A percentile compares a stretch with the other conserved stretches of the same genome.
Evolutionary conservation across 2,113 vertebrate species (phyloP).

Genomic region (Vulpes ferrilata): DNA sequence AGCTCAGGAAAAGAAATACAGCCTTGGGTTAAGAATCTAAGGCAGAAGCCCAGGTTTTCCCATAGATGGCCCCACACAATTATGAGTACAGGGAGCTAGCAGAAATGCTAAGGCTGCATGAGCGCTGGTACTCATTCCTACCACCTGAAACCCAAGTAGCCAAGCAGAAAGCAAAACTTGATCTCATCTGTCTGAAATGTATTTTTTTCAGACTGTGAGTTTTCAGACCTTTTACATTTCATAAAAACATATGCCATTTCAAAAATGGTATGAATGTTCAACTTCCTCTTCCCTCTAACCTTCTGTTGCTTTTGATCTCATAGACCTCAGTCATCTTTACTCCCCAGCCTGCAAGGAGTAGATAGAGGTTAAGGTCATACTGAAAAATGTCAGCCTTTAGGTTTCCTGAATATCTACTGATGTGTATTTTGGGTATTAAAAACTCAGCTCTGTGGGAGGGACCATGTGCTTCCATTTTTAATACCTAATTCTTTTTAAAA

Average conservation of each 20-base stretch:
- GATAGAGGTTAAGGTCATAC: background rate
- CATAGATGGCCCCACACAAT: rapidly evolving
- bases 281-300: background rate
- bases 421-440: background rate
- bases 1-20: background rate
- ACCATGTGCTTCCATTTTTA: background rate
- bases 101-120: background rate
- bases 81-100: background rate
- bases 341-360: background rate
- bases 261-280: background rate
- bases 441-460: background rate
- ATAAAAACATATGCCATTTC: background rate
- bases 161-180: background rate
- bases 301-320: background rate
- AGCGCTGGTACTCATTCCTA: background rate
- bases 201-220: background rate
- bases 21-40: background rate
- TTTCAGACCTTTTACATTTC: background rate
- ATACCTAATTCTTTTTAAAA: background rate
- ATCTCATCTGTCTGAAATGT: background rate
- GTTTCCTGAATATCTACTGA: background rate
- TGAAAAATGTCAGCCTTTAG: background rate
- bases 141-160: background rate
- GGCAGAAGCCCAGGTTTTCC: background rate
- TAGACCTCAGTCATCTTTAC: background rate